These are phyloP conservation scores for Dinocampus coccinellae DNA, from an alignment of 2,888 invertebrate species.

Conservation along the genomic window DNA sequence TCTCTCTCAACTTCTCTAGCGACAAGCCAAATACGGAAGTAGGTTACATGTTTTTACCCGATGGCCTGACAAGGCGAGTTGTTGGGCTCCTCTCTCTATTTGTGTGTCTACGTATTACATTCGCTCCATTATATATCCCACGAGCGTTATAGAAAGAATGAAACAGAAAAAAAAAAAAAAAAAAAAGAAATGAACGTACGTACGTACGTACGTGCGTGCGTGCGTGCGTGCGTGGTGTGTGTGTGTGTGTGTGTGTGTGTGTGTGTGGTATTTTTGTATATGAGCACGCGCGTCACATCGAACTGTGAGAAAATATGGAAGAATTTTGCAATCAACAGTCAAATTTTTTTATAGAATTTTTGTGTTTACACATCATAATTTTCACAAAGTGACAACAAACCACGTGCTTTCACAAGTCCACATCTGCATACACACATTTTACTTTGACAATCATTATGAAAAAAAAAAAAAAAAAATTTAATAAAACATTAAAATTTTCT, in stretches of 20 bases:
- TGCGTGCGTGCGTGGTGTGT: neutral
- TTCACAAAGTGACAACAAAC: neutral
- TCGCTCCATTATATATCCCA: slow-evolving; percentile 1
- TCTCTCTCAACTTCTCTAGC: slow-evolving; percentile 21
- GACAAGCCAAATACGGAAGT: slow-evolving; percentile 51
- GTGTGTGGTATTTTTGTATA: too few species aligned
- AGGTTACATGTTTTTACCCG: slow-evolving; percentile 45
- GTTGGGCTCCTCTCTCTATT: neutral
- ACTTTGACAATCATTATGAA: too few species aligned
- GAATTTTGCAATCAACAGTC: neutral
- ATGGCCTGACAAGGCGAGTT: slow-evolving; percentile 18
- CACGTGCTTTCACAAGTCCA: neutral
- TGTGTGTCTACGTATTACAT: neutral
- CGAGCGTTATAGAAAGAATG: slow-evolving; percentile 52
- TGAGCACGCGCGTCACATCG: neutral
- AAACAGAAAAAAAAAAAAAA: slow-evolving; percentile 58
- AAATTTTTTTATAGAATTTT: neutral
- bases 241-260: neutral
- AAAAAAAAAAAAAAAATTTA: too few species aligned
- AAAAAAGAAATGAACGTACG: too few species aligned
- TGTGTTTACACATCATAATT: neutral
- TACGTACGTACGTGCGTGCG: too few species aligned
- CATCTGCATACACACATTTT: neutral
- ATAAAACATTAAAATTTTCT: too few species aligned
- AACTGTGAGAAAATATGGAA: slow-evolving; percentile 14